Conservation (phyloP, 2,113 vertebrate species). For the Myrmophylax atrothorax region DNA sequence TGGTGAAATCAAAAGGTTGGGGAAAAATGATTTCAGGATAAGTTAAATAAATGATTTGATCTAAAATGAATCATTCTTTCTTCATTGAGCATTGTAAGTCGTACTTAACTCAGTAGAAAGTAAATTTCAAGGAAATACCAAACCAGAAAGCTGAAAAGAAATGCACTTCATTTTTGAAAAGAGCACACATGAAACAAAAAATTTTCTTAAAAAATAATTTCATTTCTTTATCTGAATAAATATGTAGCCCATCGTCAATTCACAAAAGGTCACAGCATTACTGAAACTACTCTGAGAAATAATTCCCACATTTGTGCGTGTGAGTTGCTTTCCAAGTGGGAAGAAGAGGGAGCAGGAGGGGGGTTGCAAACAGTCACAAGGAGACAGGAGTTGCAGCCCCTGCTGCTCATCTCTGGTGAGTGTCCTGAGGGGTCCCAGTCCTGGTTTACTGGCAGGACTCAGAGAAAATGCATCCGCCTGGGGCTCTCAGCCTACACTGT, state of each 20-base stretch:
- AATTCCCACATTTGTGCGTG: neutral
- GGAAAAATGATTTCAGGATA: neutral
- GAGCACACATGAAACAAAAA: neutral
- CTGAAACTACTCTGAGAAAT: neutral
- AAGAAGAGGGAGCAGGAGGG: neutral
- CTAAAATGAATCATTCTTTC: neutral
- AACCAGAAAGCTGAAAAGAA: neutral
- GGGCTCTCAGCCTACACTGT: neutral
- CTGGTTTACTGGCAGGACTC: neutral
- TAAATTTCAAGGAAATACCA: neutral
- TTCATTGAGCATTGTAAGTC: neutral
- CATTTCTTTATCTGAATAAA: neutral
- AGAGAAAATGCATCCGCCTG: neutral
- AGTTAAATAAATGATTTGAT: neutral
- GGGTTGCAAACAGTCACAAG: neutral
- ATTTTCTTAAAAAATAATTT: neutral
- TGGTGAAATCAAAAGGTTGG: neutral
- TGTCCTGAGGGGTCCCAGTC: neutral
- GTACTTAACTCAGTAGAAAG: neutral
- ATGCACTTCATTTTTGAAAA: neutral
- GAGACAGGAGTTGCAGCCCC: neutral
- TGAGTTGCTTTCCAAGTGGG: neutral
- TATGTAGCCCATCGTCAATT: neutral
- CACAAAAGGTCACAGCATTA: accelerated
- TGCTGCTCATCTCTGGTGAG: neutral